phyloP scores from a whole-genome alignment of 2,113 vertebrate genomes.

The Lagopus muta region DNA sequence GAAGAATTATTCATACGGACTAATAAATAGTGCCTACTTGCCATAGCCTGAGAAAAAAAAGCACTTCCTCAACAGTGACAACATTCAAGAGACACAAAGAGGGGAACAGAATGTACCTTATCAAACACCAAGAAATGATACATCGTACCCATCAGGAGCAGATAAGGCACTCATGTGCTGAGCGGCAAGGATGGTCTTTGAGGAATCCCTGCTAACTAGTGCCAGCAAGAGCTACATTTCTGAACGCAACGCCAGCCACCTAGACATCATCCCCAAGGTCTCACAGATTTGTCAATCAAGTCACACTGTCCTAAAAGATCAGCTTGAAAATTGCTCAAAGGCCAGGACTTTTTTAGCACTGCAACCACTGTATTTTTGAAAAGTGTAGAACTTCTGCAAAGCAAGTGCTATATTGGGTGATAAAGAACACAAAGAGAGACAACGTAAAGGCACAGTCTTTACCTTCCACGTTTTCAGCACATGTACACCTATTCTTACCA shows the following conservation, averaged over 20 bases:
- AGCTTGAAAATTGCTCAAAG: neutral
- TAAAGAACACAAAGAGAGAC: neutral
- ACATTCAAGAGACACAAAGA: neutral
- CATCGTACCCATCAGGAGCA: fast-evolving
- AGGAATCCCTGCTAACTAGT: neutral
- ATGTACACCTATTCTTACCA: conserved; percentile 65
- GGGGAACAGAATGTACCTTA: neutral
- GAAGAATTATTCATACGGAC: neutral
- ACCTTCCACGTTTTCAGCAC: neutral
- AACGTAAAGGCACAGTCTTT: neutral
- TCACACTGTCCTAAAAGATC: neutral
- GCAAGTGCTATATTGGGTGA: neutral
- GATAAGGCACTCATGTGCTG: neutral
- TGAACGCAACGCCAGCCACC: neutral
- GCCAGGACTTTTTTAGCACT: neutral
- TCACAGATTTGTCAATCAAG: neutral
- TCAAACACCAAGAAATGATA: neutral
- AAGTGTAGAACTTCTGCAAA: neutral
- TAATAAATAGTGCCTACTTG: neutral
- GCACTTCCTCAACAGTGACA: neutral
- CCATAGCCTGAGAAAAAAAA: neutral
- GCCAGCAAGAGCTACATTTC: neutral
- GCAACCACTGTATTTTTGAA: neutral
- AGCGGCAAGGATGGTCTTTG: neutral
- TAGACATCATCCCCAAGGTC: neutral